These are phyloP conservation scores for Microctenopoma stevenorrisi DNA, from an alignment of 2,797 vertebrate genomes.

Conservation along the genomic window DNA sequence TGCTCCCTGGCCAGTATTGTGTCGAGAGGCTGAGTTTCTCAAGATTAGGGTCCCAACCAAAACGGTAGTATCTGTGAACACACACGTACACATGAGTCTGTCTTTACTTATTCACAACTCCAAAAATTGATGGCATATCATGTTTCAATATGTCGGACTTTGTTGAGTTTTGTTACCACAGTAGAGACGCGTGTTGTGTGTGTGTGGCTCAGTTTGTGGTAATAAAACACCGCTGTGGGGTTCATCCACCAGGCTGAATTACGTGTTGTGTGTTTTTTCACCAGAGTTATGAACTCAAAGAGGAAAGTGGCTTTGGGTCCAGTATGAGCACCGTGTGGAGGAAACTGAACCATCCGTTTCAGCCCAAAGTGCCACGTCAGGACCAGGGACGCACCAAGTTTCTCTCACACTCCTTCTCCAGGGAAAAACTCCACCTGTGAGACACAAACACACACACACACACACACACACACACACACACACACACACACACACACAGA, in stretches of 20 bases:
- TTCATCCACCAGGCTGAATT: neutral
- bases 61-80: conserved; percentile 83
- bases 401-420: conserved; percentile 92
- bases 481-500: neutral
- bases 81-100: neutral
- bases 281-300: conserved; percentile 94
- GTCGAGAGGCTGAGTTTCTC: conserved; percentile 96
- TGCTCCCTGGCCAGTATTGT: conserved; percentile 94
- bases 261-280: conserved; percentile 13
- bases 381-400: conserved; percentile 86
- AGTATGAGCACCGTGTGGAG: conserved; percentile 87
- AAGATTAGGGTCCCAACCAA: conserved; percentile 99
- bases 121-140: too few relatives aligned
- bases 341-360: conserved; percentile 90
- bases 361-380: conserved; percentile 89
- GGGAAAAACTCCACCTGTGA: conserved; percentile 97
- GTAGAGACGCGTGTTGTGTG: too few relatives aligned
- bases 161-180: neutral
- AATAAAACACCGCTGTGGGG: neutral
- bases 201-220: neutral
- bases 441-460: conserved; percentile 48
- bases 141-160: too few relatives aligned
- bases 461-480: neutral
- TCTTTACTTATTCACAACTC: neutral
- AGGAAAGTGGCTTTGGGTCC: conserved; percentile 87